Conservation (phyloP, 2,113 vertebrate species). For the Brachypodius melanocephalos region DNA sequence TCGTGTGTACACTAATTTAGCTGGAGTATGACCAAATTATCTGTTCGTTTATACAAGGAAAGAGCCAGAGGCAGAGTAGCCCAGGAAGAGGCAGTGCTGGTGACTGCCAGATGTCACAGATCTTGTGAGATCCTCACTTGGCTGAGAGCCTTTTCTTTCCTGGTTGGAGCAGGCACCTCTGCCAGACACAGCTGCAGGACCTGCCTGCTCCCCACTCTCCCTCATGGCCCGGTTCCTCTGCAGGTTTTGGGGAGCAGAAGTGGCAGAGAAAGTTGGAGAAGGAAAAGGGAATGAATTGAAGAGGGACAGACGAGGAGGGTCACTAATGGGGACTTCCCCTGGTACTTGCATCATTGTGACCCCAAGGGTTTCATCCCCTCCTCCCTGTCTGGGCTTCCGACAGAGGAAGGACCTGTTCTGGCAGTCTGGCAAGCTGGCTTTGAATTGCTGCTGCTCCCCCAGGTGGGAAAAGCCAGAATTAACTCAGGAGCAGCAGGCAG, state of each 20-base stretch:
- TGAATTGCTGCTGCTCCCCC: constrained; percentile 50
- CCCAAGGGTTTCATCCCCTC: not conserved
- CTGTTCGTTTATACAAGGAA: not conserved
- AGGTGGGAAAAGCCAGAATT: constrained; percentile 54
- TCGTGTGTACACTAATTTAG: not conserved
- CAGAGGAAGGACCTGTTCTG: not conserved
- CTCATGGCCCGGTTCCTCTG: not conserved
- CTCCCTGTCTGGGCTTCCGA: not conserved
- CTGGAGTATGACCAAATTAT: not conserved
- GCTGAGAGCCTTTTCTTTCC: not conserved
- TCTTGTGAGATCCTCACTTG: not conserved
- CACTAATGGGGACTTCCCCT: not conserved
- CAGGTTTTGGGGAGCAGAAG: not conserved
- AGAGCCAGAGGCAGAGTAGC: not conserved
- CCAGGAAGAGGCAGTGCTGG: not conserved
- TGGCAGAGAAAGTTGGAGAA: not conserved
- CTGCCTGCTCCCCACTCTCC: not conserved
- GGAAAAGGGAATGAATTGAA: not conserved
- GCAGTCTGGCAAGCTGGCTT: not conserved
- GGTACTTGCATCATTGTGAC: not conserved
- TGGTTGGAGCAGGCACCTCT: not conserved
- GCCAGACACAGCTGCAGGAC: not conserved
- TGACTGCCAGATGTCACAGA: not conserved
- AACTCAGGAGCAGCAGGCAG: not conserved
- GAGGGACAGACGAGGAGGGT: not conserved